Base-by-base conservation (phyloP, 2,797 vertebrate species). In the Lophura swinhoii region DNA sequence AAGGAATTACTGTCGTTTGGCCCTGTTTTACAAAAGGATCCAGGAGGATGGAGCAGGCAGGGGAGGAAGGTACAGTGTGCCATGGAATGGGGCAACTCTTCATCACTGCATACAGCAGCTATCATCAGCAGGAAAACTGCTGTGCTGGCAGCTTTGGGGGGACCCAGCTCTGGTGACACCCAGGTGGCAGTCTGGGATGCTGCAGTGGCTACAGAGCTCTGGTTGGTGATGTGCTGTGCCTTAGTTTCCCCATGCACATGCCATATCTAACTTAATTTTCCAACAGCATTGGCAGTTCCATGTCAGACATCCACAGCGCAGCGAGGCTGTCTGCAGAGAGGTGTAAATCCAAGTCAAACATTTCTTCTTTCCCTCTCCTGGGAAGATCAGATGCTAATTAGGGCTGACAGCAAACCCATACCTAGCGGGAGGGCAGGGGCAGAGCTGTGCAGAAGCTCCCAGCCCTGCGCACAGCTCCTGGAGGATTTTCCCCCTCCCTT, bases 11-110 rank as follows among this genome's bases (percentile, higher is more conserved):
- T 31, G 53, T 31, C 4, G 11, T 55, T 55, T 55, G 51, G 16
- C 28, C 53, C 16, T 48, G 44, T 44, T 60, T 48, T 60, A 29
- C 35, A 58, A 48, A 59, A 49, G 67, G 46, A 15, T 56, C 31
- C 0, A 0, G 3, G 12, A 7, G 16, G 18, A 12, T 0, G 3
- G 3, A 76, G 4, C 8, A 60, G 63, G 67, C 31, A 43, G 63
- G 64, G 70, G 56, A 21, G 56, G 68, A 46, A n/a, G 66, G 41
- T 41, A 6, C 59, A 16, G 2, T 9, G 4, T 15, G 44, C 17
- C 26, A 29, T 29, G 1, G 3, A 35, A 31, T 21, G 49, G 20
- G 44, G 69, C 72, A 12, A 12, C 1, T 17, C 18, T 28, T 77
- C 15, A 3, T 69, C 46, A 3, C 35, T 33, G 22, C 5, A 6